Conservation (phyloP, 2,888 invertebrate genomes). For the Trichogramma evanescens region DNA sequence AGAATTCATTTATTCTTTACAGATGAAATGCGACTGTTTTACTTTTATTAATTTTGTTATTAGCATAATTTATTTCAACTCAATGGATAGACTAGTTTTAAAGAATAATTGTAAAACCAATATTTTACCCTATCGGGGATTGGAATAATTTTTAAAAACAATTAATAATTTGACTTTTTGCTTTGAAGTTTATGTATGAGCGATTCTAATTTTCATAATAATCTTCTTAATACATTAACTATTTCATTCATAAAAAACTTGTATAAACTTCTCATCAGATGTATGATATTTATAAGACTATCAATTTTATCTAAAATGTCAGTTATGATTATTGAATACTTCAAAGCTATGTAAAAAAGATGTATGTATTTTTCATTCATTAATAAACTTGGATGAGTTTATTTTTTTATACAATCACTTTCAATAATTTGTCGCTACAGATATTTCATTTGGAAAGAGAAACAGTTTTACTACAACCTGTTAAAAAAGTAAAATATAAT, state of each 20-base stretch:
- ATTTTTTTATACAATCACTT: background rate
- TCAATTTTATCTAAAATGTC: conserved; percentile 7
- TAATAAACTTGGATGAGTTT: conserved; percentile 9
- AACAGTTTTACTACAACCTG: no score
- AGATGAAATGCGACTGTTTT: conserved; percentile 19
- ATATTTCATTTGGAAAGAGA: background rate
- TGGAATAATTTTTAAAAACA: conserved; percentile 18
- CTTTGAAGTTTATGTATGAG: conserved; percentile 3
- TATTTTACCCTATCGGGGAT: conserved; percentile 29
- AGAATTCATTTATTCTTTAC: conserved; percentile 17
- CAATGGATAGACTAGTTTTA: conserved; percentile 37
- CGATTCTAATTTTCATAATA: background rate
- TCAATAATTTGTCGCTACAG: no score
- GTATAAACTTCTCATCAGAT: conserved; percentile 12
- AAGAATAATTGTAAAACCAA: conserved; percentile 30
- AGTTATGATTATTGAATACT: conserved; percentile 10
- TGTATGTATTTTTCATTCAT: conserved; percentile 9
- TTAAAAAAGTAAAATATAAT: no score
- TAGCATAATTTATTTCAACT: conserved; percentile 27
- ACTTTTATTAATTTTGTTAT: background rate
- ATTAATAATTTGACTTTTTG: conserved; percentile 2
- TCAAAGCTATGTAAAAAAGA: conserved; percentile 6
- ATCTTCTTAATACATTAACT: background rate
- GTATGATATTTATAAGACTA: conserved; percentile 6
- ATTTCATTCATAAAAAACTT: conserved; percentile 11